Base-by-base conservation (phyloP, 2,888 invertebrate genomes). In the Agrotis segetum region DNA sequence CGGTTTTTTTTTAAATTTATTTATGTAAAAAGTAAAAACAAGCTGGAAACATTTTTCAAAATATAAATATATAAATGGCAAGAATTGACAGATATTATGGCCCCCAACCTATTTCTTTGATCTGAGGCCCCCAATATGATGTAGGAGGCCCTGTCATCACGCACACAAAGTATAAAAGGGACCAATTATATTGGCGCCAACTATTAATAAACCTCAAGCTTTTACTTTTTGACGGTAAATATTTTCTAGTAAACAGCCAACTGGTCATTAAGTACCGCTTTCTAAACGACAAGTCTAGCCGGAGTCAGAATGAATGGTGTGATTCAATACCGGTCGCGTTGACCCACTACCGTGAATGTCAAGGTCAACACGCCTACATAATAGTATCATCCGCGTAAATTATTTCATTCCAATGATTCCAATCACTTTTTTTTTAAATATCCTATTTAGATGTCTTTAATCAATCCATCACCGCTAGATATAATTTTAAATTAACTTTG, bases 311-410 rank as follows among this genome's bases (percentile, higher is more conserved):
- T 62, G 77, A 55, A 53, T 17, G 40, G 59, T 52, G 53, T 61
- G 82, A 53, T 62, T 16, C 79, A 67, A 79, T 73, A 85, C 76
- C 79, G 71, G 80, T 85, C 58, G 34, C 21, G 56, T 14, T 83
- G 83, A 19, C 65, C 64, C 44, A 70, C 61, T 70, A 49, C 29
- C 58, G 40, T 29, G 74, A 81, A 85, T 84, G 85, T 71, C 85
- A 85, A 85, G 85, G 85, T 65, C 83, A 46, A 16, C 55, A 67
- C 34, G 14, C 50, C 52, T 19, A 40, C 56, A 55, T 47, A 66
- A 78, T 52, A 21, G 65, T 80, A 70, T 67, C 67, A 74, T 74
- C 62, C 56, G 56, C 52, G 21, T 14, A 66, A 64, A 81, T 64
- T 71, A 71, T 59, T 24, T 50, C 24, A 60, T 60, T 64, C 24